phyloP scores from a whole-genome alignment of 2,113 vertebrate genomes.

The Spheniscus mendiculus region DNA sequence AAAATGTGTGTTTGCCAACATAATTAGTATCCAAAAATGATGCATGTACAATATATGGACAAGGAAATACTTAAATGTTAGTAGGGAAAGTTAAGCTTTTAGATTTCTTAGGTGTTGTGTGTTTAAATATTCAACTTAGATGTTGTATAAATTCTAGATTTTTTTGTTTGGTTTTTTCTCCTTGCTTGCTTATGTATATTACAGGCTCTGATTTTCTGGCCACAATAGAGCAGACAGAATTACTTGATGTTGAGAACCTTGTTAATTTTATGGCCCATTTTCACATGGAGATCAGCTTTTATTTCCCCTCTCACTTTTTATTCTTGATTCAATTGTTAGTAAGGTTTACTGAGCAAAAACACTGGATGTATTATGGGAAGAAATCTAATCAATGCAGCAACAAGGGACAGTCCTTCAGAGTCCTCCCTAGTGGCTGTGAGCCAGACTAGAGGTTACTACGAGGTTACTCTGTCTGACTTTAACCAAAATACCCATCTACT shows the following conservation, averaged over 20 bases:
- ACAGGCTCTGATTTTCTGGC: conserved; percentile 9
- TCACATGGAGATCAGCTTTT: conserved; percentile 66
- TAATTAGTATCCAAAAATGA: neutral
- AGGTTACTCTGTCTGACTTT: conserved; percentile 92
- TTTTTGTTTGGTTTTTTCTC: neutral
- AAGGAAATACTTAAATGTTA: neutral
- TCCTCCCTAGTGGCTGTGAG: conserved; percentile 64
- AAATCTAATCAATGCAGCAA: conserved; percentile 72
- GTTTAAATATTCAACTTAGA: neutral
- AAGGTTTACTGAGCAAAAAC: conserved; percentile 74
- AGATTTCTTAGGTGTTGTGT: neutral
- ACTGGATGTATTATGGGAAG: conserved; percentile 76
- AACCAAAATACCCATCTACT: conserved; percentile 78
- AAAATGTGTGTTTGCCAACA: neutral
- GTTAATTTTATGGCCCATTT: conserved; percentile 61
- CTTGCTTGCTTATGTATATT: neutral
- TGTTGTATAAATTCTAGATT: neutral
- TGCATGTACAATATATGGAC: neutral
- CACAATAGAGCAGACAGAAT: conserved; percentile 29
- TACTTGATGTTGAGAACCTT: conserved; percentile 39
- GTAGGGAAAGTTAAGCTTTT: neutral
- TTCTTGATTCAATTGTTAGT: conserved; percentile 59
- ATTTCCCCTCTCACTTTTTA: conserved; percentile 39
- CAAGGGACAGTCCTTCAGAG: conserved; percentile 7
- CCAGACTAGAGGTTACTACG: conserved; percentile 84